A percentile compares a stretch with the other conserved stretches of the same genome.
Evolutionary conservation across 2,113 vertebrate species (phyloP).

Genomic region (Podarcis muralis): DNA sequence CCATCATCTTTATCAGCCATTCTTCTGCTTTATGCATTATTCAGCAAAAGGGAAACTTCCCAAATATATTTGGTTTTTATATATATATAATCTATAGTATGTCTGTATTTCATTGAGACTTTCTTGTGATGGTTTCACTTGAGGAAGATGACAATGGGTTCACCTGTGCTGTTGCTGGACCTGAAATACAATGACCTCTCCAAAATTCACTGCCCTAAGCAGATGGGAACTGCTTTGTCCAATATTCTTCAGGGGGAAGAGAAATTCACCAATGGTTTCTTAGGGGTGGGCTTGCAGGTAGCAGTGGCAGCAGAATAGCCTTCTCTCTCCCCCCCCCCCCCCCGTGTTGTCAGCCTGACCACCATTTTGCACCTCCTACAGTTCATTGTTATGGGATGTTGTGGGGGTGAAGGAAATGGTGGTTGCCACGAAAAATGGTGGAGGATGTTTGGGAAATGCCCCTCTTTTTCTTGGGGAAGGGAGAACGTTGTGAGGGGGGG

Average conservation of each 20-base stretch:
- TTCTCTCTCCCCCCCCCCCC: rapidly evolving
- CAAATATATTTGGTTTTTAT: not conserved
- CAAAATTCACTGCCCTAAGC: not conserved
- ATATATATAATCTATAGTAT: not conserved
- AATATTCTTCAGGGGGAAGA: not conserved
- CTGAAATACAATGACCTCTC: not conserved
- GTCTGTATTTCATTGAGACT: not conserved
- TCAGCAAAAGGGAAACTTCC: not conserved
- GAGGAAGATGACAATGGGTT: no score
- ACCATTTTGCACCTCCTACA: not conserved
- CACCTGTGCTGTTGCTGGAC: no score
- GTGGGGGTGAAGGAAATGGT: not conserved
- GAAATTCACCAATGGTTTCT: not conserved
- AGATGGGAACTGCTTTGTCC: no score
- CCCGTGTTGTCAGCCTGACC: not conserved
- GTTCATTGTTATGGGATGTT: not conserved
- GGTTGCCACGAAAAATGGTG: not conserved
- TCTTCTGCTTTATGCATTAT: not conserved
- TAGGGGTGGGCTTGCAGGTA: no score
- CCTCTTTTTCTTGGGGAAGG: not conserved
- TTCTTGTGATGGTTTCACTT: not conserved
- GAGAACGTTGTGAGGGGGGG: no score
- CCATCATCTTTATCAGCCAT: no score
- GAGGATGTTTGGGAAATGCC: not conserved
- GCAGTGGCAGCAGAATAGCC: no score